These are phyloP conservation scores for Dascyllus trimaculatus DNA, from an alignment of 2,113 vertebrate genomes.

Conservation along the genomic window DNA sequence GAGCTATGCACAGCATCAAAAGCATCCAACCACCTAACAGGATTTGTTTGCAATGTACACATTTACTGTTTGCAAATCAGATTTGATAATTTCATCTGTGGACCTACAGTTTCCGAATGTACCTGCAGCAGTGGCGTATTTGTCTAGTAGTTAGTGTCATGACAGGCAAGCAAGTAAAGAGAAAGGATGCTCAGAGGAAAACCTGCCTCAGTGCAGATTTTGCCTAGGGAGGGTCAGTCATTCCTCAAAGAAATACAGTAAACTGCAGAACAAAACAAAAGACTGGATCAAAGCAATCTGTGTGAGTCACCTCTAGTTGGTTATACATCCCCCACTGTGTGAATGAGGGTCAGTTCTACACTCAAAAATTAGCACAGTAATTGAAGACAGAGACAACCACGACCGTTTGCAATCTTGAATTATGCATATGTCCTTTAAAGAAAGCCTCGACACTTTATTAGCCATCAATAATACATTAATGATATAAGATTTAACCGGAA, in stretches of 20 bases:
- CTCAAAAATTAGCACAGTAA: slow-evolving; percentile 37
- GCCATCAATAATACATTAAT: slow-evolving; percentile 59
- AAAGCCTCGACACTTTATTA: slow-evolving; percentile 37
- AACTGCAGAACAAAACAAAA: slow-evolving; percentile 35
- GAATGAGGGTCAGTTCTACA: slow-evolving; percentile 5
- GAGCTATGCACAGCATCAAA: no score
- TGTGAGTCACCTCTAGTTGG: slow-evolving; percentile 11
- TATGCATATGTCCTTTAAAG: slow-evolving; percentile 59
- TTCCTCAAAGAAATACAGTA: slow-evolving; percentile 25
- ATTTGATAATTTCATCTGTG: neutral
- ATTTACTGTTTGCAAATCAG: no score
- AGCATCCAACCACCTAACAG: no score
- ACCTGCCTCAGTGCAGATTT: neutral
- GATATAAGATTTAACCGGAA: slow-evolving; percentile 35
- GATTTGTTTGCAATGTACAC: no score
- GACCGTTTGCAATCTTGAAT: slow-evolving; percentile 44
- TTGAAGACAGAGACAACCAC: slow-evolving; percentile 35
- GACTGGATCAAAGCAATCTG: slow-evolving; percentile 18
- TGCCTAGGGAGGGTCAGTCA: slow-evolving; percentile 22
- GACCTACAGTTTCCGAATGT: neutral
- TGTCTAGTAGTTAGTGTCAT: no score
- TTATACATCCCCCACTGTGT: slow-evolving; percentile 40
- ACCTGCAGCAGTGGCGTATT: no score
- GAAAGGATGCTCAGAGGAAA: neutral
- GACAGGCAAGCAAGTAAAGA: neutral